Base-by-base conservation (phyloP, 2,797 vertebrate species). In the Pitangus sulphuratus region DNA sequence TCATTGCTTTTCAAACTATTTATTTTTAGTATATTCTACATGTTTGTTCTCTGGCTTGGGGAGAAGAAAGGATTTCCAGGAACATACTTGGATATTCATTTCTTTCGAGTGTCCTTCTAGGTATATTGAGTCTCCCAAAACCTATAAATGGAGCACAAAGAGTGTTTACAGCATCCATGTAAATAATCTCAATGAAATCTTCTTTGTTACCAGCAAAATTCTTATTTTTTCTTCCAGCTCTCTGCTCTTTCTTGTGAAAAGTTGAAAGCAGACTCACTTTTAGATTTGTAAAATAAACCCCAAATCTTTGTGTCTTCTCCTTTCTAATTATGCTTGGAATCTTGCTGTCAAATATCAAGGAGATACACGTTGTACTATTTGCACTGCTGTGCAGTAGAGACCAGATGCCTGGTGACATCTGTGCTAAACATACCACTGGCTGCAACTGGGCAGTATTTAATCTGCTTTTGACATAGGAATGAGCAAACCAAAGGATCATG, bases 161-260 rank as follows among this genome's bases (percentile, higher is more conserved):
- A 57, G 24, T 18, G 3, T 50, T 69, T 76, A 42, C 13, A 19
- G 15, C n/a, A 54, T 13, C 8, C 6, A 9, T 39, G 5, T 8
- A 15, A 77, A 70, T 19, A 83, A 53, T 2, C 8, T 57, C 5
- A 2, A 53, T 6, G 40, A 71, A 64, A 79, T 16, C 8, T 66
- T 1, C 19, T 72, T 50, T n/a, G 4, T 51, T 53, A 78, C 3
- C 7, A 24, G 53, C 13, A 68, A 44, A 39, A 60, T 31, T 16
- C 4, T 33, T 57, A 15, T 5, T 17, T 0, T 35, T 72, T 31
- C 11, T 53, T 31, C 11, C 19, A 85, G 2, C 5, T 37, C 1
- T 80, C 86, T 33, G 4, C 0, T 83, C 87, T 88, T 66, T 39
- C 21, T 71, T 71, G 31, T 40, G 33, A 76, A 51, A 82, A 79